phyloP scores from a whole-genome alignment of 2,797 vertebrate species.

The Pipistrellus kuhlii region DNA sequence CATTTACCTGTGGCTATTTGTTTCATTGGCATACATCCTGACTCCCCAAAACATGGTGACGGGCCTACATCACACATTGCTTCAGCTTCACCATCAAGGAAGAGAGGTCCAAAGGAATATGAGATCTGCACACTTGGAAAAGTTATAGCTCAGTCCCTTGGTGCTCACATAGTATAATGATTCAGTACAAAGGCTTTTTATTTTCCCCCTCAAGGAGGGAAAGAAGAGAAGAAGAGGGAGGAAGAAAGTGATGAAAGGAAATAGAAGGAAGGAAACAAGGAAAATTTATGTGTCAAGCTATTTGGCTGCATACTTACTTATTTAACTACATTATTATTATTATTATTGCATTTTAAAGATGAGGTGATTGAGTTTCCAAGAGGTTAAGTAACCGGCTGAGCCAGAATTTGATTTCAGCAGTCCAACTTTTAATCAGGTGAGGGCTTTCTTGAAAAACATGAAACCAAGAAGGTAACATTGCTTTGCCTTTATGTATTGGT shows the following conservation, averaged over 20 bases:
- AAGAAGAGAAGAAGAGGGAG: neutral
- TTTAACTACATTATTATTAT: neutral
- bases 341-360: conserved; percentile 5
- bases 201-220: neutral
- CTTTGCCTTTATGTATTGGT: neutral
- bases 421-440: neutral
- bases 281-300: neutral
- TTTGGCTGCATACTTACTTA: neutral
- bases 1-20: neutral
- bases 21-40: neutral
- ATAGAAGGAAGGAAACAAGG: neutral
- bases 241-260: neutral
- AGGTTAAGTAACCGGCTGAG: neutral
- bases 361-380: neutral
- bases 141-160: neutral
- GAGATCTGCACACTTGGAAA: neutral
- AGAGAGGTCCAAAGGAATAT: neutral
- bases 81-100: neutral
- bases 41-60: neutral
- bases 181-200: neutral
- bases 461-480: neutral
- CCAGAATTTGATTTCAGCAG: conserved; percentile 28
- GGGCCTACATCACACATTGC: neutral
- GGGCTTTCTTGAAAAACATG: neutral
- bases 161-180: neutral